phyloP scores from a whole-genome alignment of 2,888 invertebrate species.

The Leucozona laternaria region DNA sequence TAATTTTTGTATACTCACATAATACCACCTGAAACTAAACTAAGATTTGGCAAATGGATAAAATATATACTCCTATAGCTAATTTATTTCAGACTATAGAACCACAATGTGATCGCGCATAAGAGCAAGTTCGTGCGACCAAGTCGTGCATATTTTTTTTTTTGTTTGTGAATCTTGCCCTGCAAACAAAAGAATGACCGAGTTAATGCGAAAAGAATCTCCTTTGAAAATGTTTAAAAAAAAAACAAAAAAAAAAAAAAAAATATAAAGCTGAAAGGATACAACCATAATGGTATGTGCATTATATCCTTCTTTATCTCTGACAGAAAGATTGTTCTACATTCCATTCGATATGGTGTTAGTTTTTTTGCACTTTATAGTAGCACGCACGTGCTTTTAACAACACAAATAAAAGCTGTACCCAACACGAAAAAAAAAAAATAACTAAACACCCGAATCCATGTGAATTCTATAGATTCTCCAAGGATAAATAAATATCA shows the following conservation, averaged over 20 bases:
- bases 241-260: neutral
- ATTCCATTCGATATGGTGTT: constrained; percentile 49
- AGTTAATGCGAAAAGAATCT: constrained; percentile 63
- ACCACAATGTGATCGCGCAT: too few species aligned
- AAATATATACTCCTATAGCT: too few species aligned
- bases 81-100: too few species aligned
- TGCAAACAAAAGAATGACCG: constrained; percentile 69
- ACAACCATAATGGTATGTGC: constrained; percentile 49
- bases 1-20: too few species aligned
- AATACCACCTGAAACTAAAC: too few species aligned
- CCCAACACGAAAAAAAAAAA: constrained; percentile 10
- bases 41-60: too few species aligned
- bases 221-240: constrained; percentile 26
- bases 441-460: constrained; percentile 21
- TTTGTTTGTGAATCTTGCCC: neutral
- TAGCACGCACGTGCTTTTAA: constrained; percentile 49
- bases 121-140: too few species aligned
- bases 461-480: constrained; percentile 38
- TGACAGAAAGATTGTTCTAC: constrained; percentile 23
- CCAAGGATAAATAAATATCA: constrained; percentile 47
- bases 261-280: constrained; percentile 2
- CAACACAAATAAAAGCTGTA: neutral
- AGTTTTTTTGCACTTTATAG: constrained; percentile 59
- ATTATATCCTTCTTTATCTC: constrained; percentile 41
- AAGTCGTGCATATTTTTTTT: too few species aligned